Conservation (phyloP, 2,797 vertebrate species). For the Poecile montanus region DNA sequence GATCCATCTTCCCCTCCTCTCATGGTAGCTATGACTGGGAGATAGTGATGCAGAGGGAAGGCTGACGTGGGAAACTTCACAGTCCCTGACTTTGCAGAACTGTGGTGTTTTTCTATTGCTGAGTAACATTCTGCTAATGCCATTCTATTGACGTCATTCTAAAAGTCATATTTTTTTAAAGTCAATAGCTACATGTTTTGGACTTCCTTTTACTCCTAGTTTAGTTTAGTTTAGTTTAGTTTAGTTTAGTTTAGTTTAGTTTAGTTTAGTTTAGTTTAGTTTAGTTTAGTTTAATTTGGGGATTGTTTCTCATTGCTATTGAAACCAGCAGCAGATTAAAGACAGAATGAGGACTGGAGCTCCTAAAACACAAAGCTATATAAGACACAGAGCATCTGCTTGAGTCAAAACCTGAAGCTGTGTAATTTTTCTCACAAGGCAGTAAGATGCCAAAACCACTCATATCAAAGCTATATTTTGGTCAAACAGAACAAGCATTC, state of each 20-base stretch:
- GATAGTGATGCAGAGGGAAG: not conserved
- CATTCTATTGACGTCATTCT: not conserved
- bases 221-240: not conserved
- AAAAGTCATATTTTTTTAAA: slow-evolving; percentile 22
- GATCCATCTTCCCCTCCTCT: not conserved
- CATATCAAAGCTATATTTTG: slow-evolving; percentile 48
- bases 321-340: not conserved
- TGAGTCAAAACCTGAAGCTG: slow-evolving; percentile 10
- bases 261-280: not conserved
- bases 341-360: not conserved
- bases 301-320: not conserved
- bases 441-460: slow-evolving; percentile 16
- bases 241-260: not conserved
- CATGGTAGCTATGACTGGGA: not conserved
- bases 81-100: not conserved
- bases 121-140: not conserved
- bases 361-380: not conserved
- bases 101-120: not conserved
- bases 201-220: not conserved
- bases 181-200: not conserved
- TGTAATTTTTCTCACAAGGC: slow-evolving; percentile 30
- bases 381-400: not conserved
- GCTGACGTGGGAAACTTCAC: not conserved
- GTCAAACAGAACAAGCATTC: slow-evolving; percentile 30
- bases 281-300: not conserved